Percentiles rank a stretch among this genome's conserved stretches.
Evolutionary conservation across 1,140 invertebrate species (phyloP).

Genomic region (Oscheius sp.): DNA sequence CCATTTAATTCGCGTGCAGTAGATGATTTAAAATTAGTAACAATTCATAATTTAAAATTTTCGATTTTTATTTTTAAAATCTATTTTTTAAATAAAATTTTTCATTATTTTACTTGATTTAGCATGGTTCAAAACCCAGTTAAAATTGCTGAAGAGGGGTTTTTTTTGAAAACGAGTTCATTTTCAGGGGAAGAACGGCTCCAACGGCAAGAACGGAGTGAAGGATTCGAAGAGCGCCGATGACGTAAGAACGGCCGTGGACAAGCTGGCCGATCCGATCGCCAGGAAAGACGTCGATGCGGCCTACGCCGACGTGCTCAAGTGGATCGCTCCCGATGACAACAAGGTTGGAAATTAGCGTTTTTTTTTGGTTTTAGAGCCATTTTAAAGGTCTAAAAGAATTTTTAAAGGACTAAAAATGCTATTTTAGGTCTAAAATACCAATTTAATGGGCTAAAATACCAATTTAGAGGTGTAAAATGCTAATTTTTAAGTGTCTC

Average conservation of each 20-base stretch:
- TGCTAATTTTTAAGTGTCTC: conserved; percentile 69
- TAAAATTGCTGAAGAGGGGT: neutral
- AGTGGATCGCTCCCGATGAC: conserved; percentile 76
- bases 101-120: no score
- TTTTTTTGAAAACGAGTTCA: neutral
- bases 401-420: neutral
- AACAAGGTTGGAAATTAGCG: conserved; percentile 2
- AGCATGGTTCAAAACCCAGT: no score
- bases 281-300: conserved; percentile 68
- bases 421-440: neutral
- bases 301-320: conserved; percentile 72
- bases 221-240: neutral
- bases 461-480: neutral
- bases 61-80: no score
- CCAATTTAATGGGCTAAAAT: neutral
- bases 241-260: neutral
- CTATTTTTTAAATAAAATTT: no score
- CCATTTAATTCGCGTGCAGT: no score
- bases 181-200: neutral
- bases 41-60: no score
- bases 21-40: no score
- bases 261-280: conserved; percentile 24
- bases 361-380: neutral
- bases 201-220: neutral
- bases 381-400: neutral